phyloP scores from a whole-genome alignment of 1,140 invertebrate species.

The Mizuhopecten yessoensis region DNA sequence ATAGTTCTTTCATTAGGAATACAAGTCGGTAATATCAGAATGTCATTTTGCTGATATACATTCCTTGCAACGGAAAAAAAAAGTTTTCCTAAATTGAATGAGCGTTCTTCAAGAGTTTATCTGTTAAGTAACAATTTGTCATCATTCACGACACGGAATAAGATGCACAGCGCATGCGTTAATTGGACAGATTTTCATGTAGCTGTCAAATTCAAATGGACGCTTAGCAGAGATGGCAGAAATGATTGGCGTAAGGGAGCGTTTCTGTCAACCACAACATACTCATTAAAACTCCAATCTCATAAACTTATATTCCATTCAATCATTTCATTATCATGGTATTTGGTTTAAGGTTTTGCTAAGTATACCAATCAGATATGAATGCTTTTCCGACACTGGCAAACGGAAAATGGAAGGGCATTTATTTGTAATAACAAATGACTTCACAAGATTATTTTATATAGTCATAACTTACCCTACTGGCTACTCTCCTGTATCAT shows the following conservation, averaged over 20 bases:
- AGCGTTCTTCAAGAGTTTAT: neutral
- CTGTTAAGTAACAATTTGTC: conserved; percentile 4
- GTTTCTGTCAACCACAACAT: neutral
- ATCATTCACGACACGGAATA: conserved; percentile 32
- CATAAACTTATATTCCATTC: neutral
- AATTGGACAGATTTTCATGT: conserved; percentile 34
- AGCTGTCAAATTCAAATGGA: conserved; percentile 9
- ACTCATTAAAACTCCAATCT: conserved; percentile 10
- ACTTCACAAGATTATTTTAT: too few species aligned
- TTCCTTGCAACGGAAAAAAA: neutral
- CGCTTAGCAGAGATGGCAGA: conserved; percentile 31
- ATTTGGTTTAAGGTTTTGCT: neutral
- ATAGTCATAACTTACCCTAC: too few species aligned
- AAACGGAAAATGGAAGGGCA: too few species aligned
- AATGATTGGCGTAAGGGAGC: conserved; percentile 12
- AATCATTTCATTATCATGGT: neutral
- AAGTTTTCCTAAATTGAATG: neutral
- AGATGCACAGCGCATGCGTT: conserved; percentile 13
- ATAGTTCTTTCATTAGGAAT: too few species aligned
- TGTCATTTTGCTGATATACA: neutral
- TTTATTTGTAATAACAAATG: too few species aligned
- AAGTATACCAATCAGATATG: too few species aligned
- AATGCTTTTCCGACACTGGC: too few species aligned
- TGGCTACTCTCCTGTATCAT: too few species aligned
- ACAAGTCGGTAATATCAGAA: neutral